phyloP scores from a whole-genome alignment of 2,113 vertebrate genomes.

The Dolichallabes microphthalmus region DNA sequence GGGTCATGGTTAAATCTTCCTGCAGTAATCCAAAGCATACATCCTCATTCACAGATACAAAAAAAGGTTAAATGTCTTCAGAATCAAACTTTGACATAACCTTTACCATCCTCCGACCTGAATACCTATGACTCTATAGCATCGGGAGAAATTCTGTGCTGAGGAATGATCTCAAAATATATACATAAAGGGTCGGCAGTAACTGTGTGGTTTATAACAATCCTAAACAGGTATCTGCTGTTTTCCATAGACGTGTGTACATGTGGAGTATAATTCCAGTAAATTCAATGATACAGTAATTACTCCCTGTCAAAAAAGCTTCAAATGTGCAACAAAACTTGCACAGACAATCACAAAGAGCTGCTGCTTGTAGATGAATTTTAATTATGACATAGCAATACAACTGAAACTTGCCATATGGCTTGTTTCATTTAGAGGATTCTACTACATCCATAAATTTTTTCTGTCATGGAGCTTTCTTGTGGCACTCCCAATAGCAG shows the following conservation, averaged over 20 bases:
- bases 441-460: constrained; percentile 20
- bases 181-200: not conserved
- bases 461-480: constrained; percentile 24
- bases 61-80: not conserved
- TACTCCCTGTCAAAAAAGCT: not conserved
- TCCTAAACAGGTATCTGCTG: not conserved
- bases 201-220: not conserved
- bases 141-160: not conserved
- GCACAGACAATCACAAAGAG: not conserved
- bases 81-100: not conserved
- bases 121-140: not conserved
- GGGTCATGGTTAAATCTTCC: not conserved
- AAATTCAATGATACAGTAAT: not conserved
- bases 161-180: not conserved
- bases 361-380: not conserved
- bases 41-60: not conserved
- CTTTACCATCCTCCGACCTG: not conserved
- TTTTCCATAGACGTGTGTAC: not conserved
- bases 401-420: not conserved
- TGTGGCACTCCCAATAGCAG: constrained; percentile 36
- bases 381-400: not conserved
- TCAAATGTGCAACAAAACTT: not conserved
- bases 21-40: not conserved
- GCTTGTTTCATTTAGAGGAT: not conserved
- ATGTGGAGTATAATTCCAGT: too few species aligned